Evolutionary conservation across 2,888 invertebrate genomes (phyloP).

Genomic region (Scelioninae gen. 1): DNA sequence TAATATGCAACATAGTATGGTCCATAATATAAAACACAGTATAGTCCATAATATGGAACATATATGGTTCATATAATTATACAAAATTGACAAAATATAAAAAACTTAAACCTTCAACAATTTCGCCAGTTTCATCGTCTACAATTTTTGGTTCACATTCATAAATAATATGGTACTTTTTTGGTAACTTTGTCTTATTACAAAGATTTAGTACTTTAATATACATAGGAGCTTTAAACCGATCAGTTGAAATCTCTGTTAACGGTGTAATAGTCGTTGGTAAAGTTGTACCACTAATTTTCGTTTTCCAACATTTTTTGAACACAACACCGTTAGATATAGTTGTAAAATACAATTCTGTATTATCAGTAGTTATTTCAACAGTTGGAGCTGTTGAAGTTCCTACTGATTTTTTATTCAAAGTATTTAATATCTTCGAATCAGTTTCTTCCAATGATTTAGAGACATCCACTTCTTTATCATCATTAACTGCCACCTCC

Average conservation of each 20-base stretch:
- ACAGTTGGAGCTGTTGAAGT: no score
- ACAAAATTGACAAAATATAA: no score
- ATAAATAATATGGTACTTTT: slow-evolving; percentile 55
- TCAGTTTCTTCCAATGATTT: not conserved
- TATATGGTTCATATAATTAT: no score
- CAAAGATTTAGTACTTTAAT: slow-evolving; percentile 37
- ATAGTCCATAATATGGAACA: no score
- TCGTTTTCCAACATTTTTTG: slow-evolving; percentile 55
- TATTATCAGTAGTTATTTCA: not conserved
- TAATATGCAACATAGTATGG: no score
- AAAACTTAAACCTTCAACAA: no score
- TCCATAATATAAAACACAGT: no score
- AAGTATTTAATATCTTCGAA: not conserved
- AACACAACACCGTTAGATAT: slow-evolving; percentile 37
- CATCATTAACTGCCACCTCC: not conserved
- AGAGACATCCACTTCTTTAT: not conserved
- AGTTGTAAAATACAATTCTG: slow-evolving; percentile 26
- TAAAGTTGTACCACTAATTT: slow-evolving; percentile 14
- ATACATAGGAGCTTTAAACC: slow-evolving; percentile 37
- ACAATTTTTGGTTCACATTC: slow-evolving; percentile 56
- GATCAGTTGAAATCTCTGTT: slow-evolving; percentile 22
- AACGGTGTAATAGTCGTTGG: not conserved
- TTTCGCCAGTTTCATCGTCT: slow-evolving; percentile 18
- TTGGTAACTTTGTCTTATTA: slow-evolving; percentile 15
- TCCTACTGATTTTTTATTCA: not conserved